Evolutionary conservation across 2,113 vertebrate genomes (phyloP), one percentile per base, ranked within the genome.

Genomic region (Nibea albiflora): DNA sequence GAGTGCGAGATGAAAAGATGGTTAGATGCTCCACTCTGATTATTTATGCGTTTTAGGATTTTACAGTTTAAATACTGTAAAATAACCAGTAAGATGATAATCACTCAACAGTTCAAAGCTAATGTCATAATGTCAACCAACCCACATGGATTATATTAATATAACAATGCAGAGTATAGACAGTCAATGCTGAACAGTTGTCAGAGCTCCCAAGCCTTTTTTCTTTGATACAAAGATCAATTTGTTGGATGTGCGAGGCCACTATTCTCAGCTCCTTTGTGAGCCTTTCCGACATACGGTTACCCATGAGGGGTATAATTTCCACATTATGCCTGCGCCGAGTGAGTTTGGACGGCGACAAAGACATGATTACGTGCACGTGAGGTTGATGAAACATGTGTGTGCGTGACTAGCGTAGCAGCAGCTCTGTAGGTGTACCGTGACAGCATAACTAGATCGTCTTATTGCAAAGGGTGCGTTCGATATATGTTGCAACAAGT

Each of bases 1-100:
- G 7, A 7, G 20, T 22, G 11, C 20, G n/a, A 52, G 28, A 77
- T 68, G 64, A 73, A 84, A 20, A 67, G 24, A 71, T 60, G 7
- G 24, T 46, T 8, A 60, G 17, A 73, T 49, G 19, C 11, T 24
- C 19, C 1, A 31, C 3, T 67, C 42, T 57, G 52, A 70, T 67
- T 61, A 50, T 57, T 39, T 58, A 39, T 4, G 15, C 54, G 5
- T 28, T 61, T 44, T 49, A 17, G 19, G 6, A 44, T 3, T 31
- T 60, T 85, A 61, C 31, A 70, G 4, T 58, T 49, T 58, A 22
- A n/a, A 15, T 58, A n/a, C 11, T 54, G 5, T 28, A 42, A 61
- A 11, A 73, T 39, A 16, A 57, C 12, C 15, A 60, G 7, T n/a
- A 47, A 46, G 19, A 22, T 42, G 5, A 4, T 31, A 31, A 31